Conservation (phyloP, 2,797 vertebrate genomes). For the Strix occidentalis region DNA sequence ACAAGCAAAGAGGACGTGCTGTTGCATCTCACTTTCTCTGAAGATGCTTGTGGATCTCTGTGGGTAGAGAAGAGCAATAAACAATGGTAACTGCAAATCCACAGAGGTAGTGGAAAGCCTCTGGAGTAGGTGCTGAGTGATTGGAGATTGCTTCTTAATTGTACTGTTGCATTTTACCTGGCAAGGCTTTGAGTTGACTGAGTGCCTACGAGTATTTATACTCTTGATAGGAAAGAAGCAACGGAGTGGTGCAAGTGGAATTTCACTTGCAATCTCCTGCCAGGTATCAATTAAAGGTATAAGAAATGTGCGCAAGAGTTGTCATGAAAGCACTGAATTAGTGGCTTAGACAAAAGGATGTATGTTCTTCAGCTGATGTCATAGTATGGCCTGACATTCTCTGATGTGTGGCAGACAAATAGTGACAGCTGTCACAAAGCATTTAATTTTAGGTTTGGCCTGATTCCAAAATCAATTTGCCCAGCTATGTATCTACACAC, state of each 20-base stretch:
- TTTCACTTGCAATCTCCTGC: not conserved
- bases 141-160: not conserved
- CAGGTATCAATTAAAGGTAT: not conserved
- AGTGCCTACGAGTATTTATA: not conserved
- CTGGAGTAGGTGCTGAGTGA: not conserved
- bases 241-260: not conserved
- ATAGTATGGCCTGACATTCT: not conserved
- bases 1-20: not conserved
- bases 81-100: not conserved
- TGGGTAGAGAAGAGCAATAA: not conserved
- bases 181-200: not conserved
- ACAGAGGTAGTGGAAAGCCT: not conserved
- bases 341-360: not conserved
- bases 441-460: slow-evolving; percentile 16
- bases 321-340: not conserved
- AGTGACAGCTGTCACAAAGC: slow-evolving; percentile 44
- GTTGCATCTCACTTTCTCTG: not conserved
- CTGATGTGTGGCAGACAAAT: not conserved
- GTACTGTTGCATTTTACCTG: not conserved
- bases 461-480: not conserved
- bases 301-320: not conserved
- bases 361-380: not conserved
- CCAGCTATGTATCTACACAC: not conserved
- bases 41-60: not conserved
- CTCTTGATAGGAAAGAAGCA: not conserved